Base-by-base conservation (phyloP, 2,888 invertebrate genomes). In the Gari tellinella region DNA sequence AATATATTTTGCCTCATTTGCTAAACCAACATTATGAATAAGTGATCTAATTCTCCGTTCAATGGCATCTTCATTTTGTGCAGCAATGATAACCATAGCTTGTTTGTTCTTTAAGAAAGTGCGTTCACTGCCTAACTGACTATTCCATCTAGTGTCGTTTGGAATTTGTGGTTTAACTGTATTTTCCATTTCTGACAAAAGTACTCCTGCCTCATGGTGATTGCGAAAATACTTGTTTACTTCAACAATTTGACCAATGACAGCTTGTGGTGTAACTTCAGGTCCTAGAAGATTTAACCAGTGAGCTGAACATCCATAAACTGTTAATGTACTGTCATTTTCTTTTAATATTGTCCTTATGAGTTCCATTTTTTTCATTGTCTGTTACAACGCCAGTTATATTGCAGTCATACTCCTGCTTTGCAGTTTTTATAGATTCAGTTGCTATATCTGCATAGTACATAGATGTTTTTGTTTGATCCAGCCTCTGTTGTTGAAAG, bases 201-300 rank as follows among this genome's bases (percentile, higher is more conserved):
- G 26, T 1, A 48, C 63, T 8, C 63, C 37, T 14, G 55, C 55
- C 0, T 49, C 46, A 63, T 62, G 58, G 21, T 72, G 72, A 46
- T 72, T 72, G 19, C 66, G 45, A 38, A 72, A 72, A 61, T 72
- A 72, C 38, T 72, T 72, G 48, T 72, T 67, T 1, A 67, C 45
- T 31, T 67, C 63, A 1, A 57, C 62, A 45, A 72, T 46, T 26
- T 72, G 72, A n/a, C 45, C 58, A 21, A 67, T 72, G 19, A 63
- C 63, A 41, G 62, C 45, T n/a, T n/a, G n/a, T 37, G 72, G 67
- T 23, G 72, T 67, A 40, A 67, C 40, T 21, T 62, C 67, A 51
- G 62, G 66, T 2, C 66, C 72, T 15, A 63, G 58, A 14, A 67
- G 53, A 25, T 72, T 67, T 17, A 62, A 37, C 67, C 45, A 72